A percentile compares a stretch with the other conserved stretches of the same genome.
These are phyloP conservation scores for Drosophila watanabei DNA, from an alignment of 1,140 invertebrate species.

Conservation along the genomic window DNA sequence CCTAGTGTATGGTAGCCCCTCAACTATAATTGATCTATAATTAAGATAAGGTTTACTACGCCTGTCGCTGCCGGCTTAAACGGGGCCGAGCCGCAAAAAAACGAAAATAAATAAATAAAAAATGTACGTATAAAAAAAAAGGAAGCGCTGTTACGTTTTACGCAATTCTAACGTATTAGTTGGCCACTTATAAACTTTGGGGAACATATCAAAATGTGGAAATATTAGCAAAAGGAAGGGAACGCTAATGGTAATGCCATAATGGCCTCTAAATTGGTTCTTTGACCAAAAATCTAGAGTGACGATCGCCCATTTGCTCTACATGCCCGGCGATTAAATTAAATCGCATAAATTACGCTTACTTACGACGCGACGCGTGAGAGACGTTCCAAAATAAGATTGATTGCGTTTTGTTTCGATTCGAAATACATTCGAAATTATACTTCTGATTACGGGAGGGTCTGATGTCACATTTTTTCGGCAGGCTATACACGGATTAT, in stretches of 20 bases:
- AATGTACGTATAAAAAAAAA: slow-evolving; percentile 28
- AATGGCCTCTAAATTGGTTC: slow-evolving; percentile 42
- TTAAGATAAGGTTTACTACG: slow-evolving; percentile 76
- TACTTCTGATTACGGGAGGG: slow-evolving; percentile 24
- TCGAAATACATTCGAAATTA: slow-evolving; percentile 37
- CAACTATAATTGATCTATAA: slow-evolving; percentile 79
- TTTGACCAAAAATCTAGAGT: slow-evolving; percentile 19
- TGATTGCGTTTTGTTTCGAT: slow-evolving; percentile 51
- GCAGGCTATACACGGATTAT: slow-evolving; percentile 27
- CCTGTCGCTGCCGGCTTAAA: slow-evolving; percentile 53
- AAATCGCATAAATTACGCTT: slow-evolving; percentile 57
- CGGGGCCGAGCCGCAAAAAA: slow-evolving; percentile 2
- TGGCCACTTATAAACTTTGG: slow-evolving; percentile 40
- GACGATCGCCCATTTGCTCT: slow-evolving; percentile 38
- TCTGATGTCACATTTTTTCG: slow-evolving; percentile 49
- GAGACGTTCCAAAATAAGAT: slow-evolving; percentile 42
- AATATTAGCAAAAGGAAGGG: slow-evolving; percentile 17
- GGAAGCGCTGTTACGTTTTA: slow-evolving; percentile 62
- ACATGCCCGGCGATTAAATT: slow-evolving; percentile 20
- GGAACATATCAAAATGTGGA: slow-evolving; percentile 9
- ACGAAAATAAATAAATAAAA: slow-evolving; percentile 7
- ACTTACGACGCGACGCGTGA: slow-evolving; percentile 38
- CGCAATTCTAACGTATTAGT: slow-evolving; percentile 57
- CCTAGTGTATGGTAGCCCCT: slow-evolving; percentile 28
- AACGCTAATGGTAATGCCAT: slow-evolving; percentile 33